Evolutionary conservation across 2,113 vertebrate species (phyloP).

Genomic region (Desmodus rotundus): DNA sequence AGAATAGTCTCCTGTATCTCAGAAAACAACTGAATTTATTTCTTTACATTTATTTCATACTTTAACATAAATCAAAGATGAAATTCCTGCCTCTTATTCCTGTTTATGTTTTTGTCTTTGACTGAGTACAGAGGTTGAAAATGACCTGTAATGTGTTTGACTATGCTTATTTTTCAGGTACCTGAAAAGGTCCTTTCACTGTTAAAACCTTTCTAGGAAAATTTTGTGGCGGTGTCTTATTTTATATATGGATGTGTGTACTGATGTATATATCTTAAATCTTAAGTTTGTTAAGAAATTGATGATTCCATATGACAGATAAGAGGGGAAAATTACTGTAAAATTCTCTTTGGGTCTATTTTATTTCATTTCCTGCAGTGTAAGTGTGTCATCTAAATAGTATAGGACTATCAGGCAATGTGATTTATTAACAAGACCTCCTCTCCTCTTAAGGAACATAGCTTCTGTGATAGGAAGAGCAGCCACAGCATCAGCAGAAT

Average conservation of each 20-base stretch:
- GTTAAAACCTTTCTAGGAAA: background rate
- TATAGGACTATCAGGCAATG: background rate
- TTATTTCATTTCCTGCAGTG: background rate
- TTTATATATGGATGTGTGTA: background rate
- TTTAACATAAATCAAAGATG: background rate
- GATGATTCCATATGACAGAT: background rate
- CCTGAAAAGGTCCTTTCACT: background rate
- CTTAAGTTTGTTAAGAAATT: background rate
- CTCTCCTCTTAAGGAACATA: background rate
- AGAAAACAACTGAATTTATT: background rate
- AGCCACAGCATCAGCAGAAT: background rate
- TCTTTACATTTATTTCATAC: background rate
- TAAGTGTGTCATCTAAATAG: background rate
- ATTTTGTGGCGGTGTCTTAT: background rate
- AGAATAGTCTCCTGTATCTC: too few species aligned
- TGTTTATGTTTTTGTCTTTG: background rate
- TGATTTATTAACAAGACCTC: constrained; percentile 3
- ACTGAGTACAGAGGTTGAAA: background rate
- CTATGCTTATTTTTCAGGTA: background rate
- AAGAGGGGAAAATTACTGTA: background rate
- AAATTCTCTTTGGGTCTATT: background rate
- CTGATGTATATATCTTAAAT: background rate
- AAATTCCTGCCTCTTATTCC: background rate
- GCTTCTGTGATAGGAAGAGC: background rate
- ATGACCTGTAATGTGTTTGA: background rate